Evolutionary conservation across 2,797 vertebrate species (phyloP).

Genomic region (Triplophysa bombifrons): DNA sequence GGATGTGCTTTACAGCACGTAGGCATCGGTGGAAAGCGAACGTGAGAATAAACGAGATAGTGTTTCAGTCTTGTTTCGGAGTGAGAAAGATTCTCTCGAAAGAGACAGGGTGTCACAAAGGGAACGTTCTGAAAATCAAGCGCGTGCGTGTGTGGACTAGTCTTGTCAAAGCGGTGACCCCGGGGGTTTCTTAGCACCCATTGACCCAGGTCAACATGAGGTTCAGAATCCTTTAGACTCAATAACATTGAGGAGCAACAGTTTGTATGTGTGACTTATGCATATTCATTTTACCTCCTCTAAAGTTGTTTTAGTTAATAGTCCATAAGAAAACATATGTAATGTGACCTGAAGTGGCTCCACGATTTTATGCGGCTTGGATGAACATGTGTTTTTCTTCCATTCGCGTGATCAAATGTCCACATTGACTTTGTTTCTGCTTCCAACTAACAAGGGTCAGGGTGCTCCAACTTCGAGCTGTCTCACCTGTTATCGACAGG

Average conservation of each 20-base stretch:
- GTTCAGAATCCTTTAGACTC: background rate
- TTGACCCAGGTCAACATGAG: conserved; percentile 5
- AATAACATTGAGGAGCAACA: background rate
- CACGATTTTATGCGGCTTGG: background rate
- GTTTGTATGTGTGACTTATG: background rate
- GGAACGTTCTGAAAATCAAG: conserved; percentile 20
- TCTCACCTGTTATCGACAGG: background rate
- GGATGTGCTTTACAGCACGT: conserved; percentile 75
- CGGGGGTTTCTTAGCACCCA: background rate
- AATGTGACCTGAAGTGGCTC: background rate
- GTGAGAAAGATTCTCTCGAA: conserved; percentile 41
- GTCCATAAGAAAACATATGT: background rate
- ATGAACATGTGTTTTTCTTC: background rate
- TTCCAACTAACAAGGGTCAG: no score
- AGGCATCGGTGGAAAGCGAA: conserved; percentile 59
- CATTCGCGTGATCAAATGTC: background rate
- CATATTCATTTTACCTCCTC: background rate
- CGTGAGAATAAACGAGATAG: conserved; percentile 48
- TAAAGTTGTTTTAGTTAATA: no score
- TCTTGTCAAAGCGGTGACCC: conserved; percentile 9
- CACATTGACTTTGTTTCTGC: background rate
- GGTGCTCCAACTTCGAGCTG: no score
- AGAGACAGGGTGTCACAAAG: conserved; percentile 7
- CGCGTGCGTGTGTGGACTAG: background rate
- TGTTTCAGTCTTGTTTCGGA: conserved; percentile 24